Percentiles rank a stretch among this genome's conserved stretches.
Evolutionary conservation across 2,888 invertebrate genomes (phyloP).

Genomic region (Chrysomela aeneicollis): DNA sequence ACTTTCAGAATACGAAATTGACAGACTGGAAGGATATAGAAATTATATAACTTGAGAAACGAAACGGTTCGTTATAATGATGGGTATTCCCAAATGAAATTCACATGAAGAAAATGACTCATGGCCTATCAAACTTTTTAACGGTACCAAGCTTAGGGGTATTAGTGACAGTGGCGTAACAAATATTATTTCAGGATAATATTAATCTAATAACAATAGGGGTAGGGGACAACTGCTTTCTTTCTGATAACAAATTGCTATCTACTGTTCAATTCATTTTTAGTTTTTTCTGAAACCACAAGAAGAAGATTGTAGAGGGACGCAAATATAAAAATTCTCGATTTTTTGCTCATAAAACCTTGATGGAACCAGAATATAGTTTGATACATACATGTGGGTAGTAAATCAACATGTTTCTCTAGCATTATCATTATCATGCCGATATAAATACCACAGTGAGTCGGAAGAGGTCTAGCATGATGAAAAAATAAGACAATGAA

Average conservation of each 20-base stretch:
- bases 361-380: too few species aligned
- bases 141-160: background rate
- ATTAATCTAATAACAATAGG: background rate
- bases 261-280: too few species aligned
- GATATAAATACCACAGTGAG: background rate
- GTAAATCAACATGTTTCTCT: background rate
- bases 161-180: background rate
- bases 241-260: too few species aligned
- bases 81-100: background rate
- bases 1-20: too few species aligned
- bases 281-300: too few species aligned
- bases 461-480: background rate
- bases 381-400: background rate
- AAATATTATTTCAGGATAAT: background rate
- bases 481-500: constrained; percentile 7
- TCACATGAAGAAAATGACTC: background rate
- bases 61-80: background rate
- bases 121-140: background rate
- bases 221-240: too few species aligned
- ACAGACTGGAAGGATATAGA: too few species aligned
- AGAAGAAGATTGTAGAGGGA: too few species aligned
- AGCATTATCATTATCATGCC: background rate
- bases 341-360: too few species aligned
- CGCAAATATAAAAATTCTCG: too few species aligned
- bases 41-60: too few species aligned